phyloP scores from a whole-genome alignment of 2,113 vertebrate genomes.

The Lucifuga dentata region DNA sequence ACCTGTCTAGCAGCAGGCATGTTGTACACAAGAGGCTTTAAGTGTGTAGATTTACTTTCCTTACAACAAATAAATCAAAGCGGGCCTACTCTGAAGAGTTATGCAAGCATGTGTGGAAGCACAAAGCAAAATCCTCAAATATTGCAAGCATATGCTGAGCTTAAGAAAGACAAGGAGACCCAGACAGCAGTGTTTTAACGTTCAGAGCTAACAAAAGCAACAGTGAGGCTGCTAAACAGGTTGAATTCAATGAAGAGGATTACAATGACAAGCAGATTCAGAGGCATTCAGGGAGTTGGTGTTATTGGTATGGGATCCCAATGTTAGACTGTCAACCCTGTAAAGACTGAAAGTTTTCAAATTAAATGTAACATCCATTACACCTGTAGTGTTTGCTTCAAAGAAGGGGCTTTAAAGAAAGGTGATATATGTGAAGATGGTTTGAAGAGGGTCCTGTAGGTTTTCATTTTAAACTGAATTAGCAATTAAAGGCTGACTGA shows the following conservation, averaged over 20 bases:
- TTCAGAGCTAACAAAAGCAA: too few species aligned
- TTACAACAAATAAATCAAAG: slow-evolving; percentile 59
- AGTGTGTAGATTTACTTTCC: slow-evolving; percentile 26
- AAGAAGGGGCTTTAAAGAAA: slow-evolving; percentile 35
- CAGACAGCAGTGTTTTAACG: slow-evolving; percentile 6
- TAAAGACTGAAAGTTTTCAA: too few species aligned
- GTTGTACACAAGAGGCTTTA: slow-evolving; percentile 46
- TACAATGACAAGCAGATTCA: neutral
- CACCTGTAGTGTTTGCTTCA: too few species aligned
- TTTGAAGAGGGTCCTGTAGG: slow-evolving; percentile 54
- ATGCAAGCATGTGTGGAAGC: slow-evolving; percentile 19
- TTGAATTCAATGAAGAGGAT: slow-evolving; percentile 12
- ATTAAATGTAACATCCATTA: too few species aligned
- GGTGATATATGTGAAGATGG: slow-evolving; percentile 39
- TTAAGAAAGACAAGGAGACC: slow-evolving; percentile 25
- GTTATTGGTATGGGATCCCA: neutral
- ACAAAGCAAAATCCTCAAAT: slow-evolving; percentile 31
- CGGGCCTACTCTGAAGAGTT: slow-evolving; percentile 37
- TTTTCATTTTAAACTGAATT: slow-evolving; percentile 73
- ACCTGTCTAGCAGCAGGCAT: slow-evolving; percentile 41
- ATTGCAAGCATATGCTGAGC: neutral
- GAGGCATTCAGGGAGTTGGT: neutral
- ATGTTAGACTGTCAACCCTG: neutral
- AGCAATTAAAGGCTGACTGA: slow-evolving; percentile 57
- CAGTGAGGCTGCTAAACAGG: too few species aligned